phyloP scores from a whole-genome alignment of 1,140 invertebrate species.

The Listronotus bonariensis region DNA sequence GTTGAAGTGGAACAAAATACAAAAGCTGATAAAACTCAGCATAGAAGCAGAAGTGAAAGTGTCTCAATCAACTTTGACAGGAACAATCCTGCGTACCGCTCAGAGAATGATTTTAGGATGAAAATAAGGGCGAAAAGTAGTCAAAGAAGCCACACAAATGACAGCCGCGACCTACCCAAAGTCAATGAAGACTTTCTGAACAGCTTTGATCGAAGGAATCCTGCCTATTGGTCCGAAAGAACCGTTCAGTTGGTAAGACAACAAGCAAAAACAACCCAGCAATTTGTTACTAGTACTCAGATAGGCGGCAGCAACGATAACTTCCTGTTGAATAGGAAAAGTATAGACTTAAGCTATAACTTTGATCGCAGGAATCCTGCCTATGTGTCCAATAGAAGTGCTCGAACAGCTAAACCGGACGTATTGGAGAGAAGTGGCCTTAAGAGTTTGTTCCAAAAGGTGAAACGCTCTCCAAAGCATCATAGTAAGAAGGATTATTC shows the following conservation, averaged over 20 bases:
- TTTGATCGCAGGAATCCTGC: constrained; percentile 13
- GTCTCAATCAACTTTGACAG: too few relatives aligned
- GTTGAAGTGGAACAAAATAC: too few relatives aligned
- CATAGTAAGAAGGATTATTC: constrained; percentile 10
- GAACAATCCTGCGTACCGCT: too few relatives aligned
- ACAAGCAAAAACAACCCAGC: neutral
- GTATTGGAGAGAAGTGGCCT: constrained; percentile 11
- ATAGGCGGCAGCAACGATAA: constrained; percentile 3
- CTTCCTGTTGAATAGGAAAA: constrained; percentile 15
- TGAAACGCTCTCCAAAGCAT: neutral
- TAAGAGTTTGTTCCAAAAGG: constrained; percentile 15
- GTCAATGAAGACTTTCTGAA: neutral
- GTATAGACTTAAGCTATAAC: constrained; percentile 5
- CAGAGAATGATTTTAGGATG: too few relatives aligned
- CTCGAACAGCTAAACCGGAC: neutral
- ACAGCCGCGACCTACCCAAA: too few relatives aligned
- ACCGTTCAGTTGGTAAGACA: neutral
- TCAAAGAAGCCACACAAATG: too few relatives aligned
- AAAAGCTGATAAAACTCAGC: too few relatives aligned
- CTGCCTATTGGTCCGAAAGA: constrained; percentile 17
- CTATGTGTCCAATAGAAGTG: constrained; percentile 9
- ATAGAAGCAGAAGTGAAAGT: too few relatives aligned
- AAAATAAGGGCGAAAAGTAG: too few relatives aligned
- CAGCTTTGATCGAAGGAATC: constrained; percentile 18
- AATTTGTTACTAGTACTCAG: neutral